Percentiles rank a stretch among this genome's conserved stretches.
Conservation (phyloP, 1,140 invertebrate species). For the Saccostrea echinata region DNA sequence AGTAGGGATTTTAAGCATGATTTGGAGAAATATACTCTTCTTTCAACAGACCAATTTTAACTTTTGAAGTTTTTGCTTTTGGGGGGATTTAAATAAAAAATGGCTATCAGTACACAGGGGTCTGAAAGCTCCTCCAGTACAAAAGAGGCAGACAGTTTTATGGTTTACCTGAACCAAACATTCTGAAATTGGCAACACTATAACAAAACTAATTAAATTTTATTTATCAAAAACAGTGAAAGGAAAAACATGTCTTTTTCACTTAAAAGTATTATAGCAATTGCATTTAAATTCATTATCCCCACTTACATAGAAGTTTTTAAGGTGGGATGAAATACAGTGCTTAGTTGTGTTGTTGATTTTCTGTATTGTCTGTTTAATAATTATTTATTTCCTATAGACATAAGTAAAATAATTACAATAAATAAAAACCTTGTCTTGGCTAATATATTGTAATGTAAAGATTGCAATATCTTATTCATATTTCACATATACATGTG, state of each 20-base stretch:
- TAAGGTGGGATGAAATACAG: no score
- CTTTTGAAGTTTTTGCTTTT: background rate
- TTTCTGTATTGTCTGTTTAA: no score
- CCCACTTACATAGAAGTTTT: background rate
- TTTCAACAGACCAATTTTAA: background rate
- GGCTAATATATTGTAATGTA: no score
- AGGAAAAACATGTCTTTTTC: background rate
- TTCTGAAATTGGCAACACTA: background rate
- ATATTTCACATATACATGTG: no score
- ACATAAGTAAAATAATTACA: no score
- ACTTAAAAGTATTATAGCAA: background rate
- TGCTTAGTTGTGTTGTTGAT: no score
- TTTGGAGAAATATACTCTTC: background rate
- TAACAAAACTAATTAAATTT: background rate
- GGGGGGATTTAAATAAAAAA: background rate
- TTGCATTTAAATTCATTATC: slow-evolving; percentile 5
- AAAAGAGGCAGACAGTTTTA: slow-evolving; percentile 4
- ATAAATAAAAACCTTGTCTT: no score
- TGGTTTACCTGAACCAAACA: background rate
- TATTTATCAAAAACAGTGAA: background rate
- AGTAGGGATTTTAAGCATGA: background rate
- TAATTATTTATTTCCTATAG: no score
- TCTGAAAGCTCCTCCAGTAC: background rate
- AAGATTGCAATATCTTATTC: no score
- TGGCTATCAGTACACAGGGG: background rate